Evolutionary conservation across 2,797 vertebrate genomes (phyloP).

Genomic region (Taenioides sp.): DNA sequence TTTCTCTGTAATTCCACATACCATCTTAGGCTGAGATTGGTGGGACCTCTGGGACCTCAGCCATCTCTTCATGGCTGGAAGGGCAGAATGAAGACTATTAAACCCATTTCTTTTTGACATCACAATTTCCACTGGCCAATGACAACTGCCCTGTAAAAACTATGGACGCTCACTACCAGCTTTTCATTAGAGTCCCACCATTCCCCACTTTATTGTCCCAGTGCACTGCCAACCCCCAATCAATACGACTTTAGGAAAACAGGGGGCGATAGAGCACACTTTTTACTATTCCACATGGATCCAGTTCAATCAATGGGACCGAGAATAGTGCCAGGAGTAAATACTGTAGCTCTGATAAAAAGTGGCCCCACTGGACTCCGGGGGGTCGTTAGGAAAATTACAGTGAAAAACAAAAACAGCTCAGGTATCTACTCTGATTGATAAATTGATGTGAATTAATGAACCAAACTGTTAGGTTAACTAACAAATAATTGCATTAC

Average conservation of each 20-base stretch:
- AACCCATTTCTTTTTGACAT: conserved; percentile 58
- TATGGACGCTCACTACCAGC: conserved; percentile 40
- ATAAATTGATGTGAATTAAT: conserved; percentile 69
- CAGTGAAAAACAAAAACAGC: conserved; percentile 53
- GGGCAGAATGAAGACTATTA: conserved; percentile 57
- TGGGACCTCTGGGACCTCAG: conserved; percentile 46
- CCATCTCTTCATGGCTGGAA: conserved; percentile 46
- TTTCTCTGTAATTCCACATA: conserved; percentile 36
- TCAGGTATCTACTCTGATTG: conserved; percentile 55
- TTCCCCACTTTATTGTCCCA: conserved; percentile 55
- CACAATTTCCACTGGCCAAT: conserved; percentile 54
- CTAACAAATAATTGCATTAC: conserved; percentile 62
- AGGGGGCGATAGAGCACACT: conserved; percentile 62
- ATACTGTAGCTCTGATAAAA: conserved; percentile 38
- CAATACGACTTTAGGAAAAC: conserved; percentile 71
- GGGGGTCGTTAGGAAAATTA: conserved; percentile 53
- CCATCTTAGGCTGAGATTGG: conserved; percentile 36
- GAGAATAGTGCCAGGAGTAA: conserved; percentile 54
- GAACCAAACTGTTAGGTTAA: conserved; percentile 67
- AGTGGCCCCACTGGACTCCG: conserved; percentile 29
- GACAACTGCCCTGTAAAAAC: conserved; percentile 37
- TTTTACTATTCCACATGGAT: conserved; percentile 54
- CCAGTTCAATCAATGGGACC: conserved; percentile 55
- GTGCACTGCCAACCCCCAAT: conserved; percentile 59
- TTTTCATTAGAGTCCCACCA: conserved; percentile 53